Base-by-base conservation (phyloP, 2,888 invertebrate species). In the Sacculina carcini region DNA sequence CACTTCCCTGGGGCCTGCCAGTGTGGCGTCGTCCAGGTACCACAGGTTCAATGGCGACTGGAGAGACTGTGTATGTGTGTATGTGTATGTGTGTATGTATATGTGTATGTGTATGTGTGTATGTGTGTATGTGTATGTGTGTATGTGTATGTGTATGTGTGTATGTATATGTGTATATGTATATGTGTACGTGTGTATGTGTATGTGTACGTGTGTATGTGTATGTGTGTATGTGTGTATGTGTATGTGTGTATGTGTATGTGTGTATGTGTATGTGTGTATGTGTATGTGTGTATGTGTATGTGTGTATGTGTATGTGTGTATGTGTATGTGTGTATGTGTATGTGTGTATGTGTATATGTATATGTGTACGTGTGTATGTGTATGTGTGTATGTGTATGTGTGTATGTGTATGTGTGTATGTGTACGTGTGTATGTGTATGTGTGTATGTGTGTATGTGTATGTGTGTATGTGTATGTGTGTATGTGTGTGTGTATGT, bases 221-320 rank as follows among this genome's bases (percentile, higher is more conserved):
- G 31, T 47, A 47, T 24, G 6, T 26, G 31, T 24, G 14, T 4
- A 28, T 48, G 14, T 48, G 32, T 28, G 23, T 26, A 48, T 48
- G 23, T 29, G 32, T 48, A 48, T 29, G 21, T 48, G 32, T 29
- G 32, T 31, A 48, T 6, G 32, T 48, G 32, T 10, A 10, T 29
- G 32, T 7, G 32, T 28, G 32, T 7, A 48, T 48, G 32, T 9
- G 32, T 26, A 48, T 7, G 19, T 48, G 32, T 47, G 21, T 28
- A 48, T 48, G 32, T 48, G 32, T 48, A n/a, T n/a, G 12, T 28
- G 21, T 47, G 31, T 47, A 47, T 47, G 31, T 26, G 19, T 47
- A 47, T 47, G 31, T 47, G 31, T 47, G 31, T 47, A 47, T 47
- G 31, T 47, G 31, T 47, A 26, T 47, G 29, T 46, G 29, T 46